Conservation (phyloP, 2,113 vertebrate genomes). For the Myanophis thanlyinensis region DNA sequence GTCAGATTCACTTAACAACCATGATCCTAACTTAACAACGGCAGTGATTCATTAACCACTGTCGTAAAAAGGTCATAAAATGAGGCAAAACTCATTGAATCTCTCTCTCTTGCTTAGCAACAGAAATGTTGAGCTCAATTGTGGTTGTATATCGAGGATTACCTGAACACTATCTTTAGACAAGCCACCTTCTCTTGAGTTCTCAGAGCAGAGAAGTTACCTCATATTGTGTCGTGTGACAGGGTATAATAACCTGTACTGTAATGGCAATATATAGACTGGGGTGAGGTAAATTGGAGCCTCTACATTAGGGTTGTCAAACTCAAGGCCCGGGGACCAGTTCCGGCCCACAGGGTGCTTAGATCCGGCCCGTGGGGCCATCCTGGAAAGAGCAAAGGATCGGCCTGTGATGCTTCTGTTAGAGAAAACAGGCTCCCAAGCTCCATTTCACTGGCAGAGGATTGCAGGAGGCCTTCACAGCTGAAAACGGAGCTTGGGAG, state of each 20-base stretch:
- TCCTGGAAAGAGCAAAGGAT: no score
- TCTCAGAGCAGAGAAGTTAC: not conserved
- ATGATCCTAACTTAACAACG: not conserved
- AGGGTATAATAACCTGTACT: not conserved
- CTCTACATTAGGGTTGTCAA: no score
- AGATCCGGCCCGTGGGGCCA: no score
- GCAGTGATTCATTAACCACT: not conserved
- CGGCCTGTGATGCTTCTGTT: no score
- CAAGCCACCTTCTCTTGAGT: not conserved
- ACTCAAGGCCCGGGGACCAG: no score
- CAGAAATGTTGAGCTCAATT: not conserved
- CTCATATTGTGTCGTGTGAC: not conserved
- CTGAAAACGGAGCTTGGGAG: no score
- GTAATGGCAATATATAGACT: not conserved
- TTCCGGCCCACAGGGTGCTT: no score
- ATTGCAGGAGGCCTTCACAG: no score
- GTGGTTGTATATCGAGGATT: not conserved
- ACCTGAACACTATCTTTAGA: not conserved
- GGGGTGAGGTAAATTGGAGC: not conserved
- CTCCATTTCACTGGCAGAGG: no score
- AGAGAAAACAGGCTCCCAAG: no score
- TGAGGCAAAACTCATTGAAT: not conserved
- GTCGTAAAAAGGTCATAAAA: not conserved
- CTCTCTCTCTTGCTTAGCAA: not conserved
- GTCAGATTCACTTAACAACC: not conserved